Evolutionary conservation across 2,113 vertebrate species (phyloP).

Genomic region (Brachypodius melanocephalos): DNA sequence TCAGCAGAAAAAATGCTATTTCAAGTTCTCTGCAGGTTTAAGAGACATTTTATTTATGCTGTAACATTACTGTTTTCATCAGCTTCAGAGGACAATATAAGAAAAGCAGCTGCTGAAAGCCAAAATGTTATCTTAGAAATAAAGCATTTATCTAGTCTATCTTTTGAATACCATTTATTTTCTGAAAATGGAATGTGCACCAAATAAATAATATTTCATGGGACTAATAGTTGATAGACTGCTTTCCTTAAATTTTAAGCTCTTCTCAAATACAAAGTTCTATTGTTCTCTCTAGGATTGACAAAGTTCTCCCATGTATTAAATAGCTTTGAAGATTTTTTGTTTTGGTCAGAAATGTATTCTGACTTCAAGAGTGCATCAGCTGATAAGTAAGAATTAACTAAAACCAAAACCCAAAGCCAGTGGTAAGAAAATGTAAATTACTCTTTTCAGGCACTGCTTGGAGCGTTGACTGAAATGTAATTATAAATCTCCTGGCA

Average conservation of each 20-base stretch:
- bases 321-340: neutral
- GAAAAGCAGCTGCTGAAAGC: neutral
- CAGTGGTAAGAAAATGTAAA: neutral
- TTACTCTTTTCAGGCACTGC: neutral
- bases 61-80: neutral
- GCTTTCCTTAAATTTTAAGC: neutral
- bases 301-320: neutral
- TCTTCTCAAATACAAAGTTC: neutral
- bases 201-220: neutral
- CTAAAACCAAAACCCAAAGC: neutral
- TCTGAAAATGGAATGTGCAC: neutral
- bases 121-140: neutral
- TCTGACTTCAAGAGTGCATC: neutral
- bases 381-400: neutral
- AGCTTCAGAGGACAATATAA: neutral
- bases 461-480: neutral
- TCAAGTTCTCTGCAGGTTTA: neutral
- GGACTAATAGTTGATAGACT: neutral
- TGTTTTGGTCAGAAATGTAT: neutral
- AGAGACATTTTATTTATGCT: constrained; percentile 17
- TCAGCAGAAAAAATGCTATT: neutral
- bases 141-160: neutral
- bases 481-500: neutral
- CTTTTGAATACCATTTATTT: constrained; percentile 27
- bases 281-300: neutral